These are phyloP conservation scores for Arion vulgaris DNA, from an alignment of 1,140 invertebrate species.

Conservation along the genomic window DNA sequence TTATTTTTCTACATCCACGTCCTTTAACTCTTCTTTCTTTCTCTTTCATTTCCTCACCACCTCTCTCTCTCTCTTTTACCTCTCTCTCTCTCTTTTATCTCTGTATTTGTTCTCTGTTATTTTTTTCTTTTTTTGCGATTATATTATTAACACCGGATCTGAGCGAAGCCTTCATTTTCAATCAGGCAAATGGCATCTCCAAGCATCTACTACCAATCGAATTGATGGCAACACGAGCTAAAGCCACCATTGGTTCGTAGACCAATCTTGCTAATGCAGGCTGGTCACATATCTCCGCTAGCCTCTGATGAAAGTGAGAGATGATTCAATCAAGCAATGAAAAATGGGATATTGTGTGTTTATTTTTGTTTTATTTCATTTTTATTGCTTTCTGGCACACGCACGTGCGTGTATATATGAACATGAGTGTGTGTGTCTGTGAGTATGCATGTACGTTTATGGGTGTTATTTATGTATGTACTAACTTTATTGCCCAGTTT, in stretches of 20 bases:
- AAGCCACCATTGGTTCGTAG: background rate
- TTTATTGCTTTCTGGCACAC: background rate
- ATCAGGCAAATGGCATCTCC: conserved; percentile 31
- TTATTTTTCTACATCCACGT: too few species aligned
- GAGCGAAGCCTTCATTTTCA: conserved; percentile 25
- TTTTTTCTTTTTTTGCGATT: background rate
- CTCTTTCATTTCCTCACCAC: background rate
- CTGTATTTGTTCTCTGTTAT: background rate
- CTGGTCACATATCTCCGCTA: background rate
- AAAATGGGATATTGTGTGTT: conserved; percentile 2
- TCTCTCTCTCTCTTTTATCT: background rate
- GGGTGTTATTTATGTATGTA: too few species aligned
- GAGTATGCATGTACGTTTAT: too few species aligned
- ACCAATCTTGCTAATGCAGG: conserved; percentile 32
- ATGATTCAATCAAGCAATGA: conserved; percentile 26
- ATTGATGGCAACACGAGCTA: conserved; percentile 15
- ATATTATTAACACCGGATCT: conserved; percentile 12
- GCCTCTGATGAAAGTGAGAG: conserved; percentile 23
- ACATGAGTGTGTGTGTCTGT: background rate
- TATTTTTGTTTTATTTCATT: background rate
- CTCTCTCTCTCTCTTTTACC: background rate
- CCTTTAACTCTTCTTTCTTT: background rate
- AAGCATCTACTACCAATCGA: conserved; percentile 24
- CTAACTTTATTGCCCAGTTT: too few species aligned
- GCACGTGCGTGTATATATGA: background rate